Base-by-base conservation (phyloP, 2,113 vertebrate genomes). In the Alectura lathami region DNA sequence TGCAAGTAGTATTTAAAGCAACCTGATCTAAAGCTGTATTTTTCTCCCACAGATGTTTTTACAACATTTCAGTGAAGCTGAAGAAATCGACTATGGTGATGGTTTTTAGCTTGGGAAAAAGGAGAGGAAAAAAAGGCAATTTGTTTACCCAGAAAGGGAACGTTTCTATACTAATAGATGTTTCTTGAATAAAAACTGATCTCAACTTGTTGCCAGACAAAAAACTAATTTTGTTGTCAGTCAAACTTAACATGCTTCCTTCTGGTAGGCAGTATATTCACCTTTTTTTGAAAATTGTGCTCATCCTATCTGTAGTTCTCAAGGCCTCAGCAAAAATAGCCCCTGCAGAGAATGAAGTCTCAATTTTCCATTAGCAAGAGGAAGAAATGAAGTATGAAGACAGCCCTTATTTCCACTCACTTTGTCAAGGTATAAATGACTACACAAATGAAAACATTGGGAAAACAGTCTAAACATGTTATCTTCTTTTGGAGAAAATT, bases 1-100 rank as follows among this genome's bases (percentile, higher is more conserved):
- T 66, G 60, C 36, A 89, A 87, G 53, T 30, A 53, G 6, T 68
- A 83, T 91, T 95, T 93, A 93, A 94, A 96, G 68, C 6, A 64
- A 83, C 60, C 30, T 38, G 38, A 23, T 47, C 70, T 86, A 56
- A 76, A 67, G 63, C 18, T 56, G 8, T 87, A 54, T 64, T 81
- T 76, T 96, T 12, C 72, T 86, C 30, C 40, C 83, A 73, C 32
- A 85, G 54, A 72, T 56, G 30, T 29, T 94, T 64, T 89, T 81
- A 82, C 29, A 86, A 64, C 38, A 79, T 91, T 70, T 91, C 23
- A 57, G 8, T 77, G 40, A 62, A 95, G 62, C 3, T 53, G 75
- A 96, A 54, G 68, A 53, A 73, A 76, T 72, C 0, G 2, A 51
- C 75, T 87, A 74, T 74, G 34, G 22, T 72, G 26, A n/a, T 38